These are phyloP conservation scores for Leptobrachium ailaonicum DNA, from an alignment of 2,113 vertebrate species.

Conservation along the genomic window DNA sequence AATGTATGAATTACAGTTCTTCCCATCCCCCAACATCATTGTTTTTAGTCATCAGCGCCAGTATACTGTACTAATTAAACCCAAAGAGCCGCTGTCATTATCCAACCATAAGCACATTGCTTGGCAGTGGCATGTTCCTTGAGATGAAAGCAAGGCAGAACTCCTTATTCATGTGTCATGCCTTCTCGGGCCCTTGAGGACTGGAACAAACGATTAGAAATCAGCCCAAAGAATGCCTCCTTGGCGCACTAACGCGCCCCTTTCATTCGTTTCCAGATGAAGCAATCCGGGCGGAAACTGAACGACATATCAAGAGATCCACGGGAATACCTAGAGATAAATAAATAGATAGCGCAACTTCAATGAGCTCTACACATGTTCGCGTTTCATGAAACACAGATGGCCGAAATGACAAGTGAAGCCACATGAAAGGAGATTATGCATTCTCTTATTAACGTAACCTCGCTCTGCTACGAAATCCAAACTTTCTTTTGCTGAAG, in stretches of 20 bases:
- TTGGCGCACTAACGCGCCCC: constrained; percentile 25
- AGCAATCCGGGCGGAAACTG: constrained; percentile 42
- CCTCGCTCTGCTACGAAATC: constrained; percentile 30
- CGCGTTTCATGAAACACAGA: constrained; percentile 40
- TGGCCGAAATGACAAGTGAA: constrained; percentile 31
- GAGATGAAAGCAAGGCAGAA: not conserved
- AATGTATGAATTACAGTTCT: too few relatives aligned
- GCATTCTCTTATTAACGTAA: constrained; percentile 34
- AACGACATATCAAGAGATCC: constrained; percentile 40
- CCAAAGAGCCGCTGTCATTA: not conserved
- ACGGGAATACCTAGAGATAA: constrained; percentile 43
- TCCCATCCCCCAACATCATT: too few relatives aligned
- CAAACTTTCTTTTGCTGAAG: constrained; percentile 13
- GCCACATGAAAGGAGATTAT: constrained; percentile 44
- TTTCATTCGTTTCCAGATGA: constrained; percentile 44
- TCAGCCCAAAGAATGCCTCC: constrained; percentile 36
- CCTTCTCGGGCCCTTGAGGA: constrained; percentile 21
- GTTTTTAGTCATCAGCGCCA: too few relatives aligned
- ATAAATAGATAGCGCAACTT: constrained; percentile 42
- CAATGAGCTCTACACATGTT: constrained; percentile 40
- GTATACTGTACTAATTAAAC: not conserved
- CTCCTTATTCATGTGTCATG: not conserved
- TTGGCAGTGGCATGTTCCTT: not conserved
- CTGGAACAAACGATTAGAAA: constrained; percentile 41
- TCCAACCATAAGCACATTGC: not conserved